A percentile compares a stretch with the other conserved stretches of the same genome.
phyloP scores from a whole-genome alignment of 2,113 vertebrate species.

The Pituophis catenifer region DNA sequence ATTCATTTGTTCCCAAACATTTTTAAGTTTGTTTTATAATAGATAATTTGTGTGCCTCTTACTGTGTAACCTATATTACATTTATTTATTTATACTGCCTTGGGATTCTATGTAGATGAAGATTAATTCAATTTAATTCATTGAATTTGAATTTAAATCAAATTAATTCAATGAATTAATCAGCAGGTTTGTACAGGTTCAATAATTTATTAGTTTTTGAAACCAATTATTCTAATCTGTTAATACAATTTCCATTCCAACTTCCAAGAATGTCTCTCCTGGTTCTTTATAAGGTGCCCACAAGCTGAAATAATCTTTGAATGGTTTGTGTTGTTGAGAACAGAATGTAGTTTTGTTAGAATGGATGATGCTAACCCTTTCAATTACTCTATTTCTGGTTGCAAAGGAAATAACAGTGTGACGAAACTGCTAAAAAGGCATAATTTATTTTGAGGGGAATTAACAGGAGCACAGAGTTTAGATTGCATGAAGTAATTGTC shows the following conservation, averaged over 20 bases:
- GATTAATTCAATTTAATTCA: background rate
- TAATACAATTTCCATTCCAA: background rate
- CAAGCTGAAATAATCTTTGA: background rate
- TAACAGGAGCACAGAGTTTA: background rate
- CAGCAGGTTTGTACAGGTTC: background rate
- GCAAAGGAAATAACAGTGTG: background rate
- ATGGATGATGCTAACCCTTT: background rate
- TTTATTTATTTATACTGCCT: background rate
- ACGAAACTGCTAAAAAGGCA: background rate
- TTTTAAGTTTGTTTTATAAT: background rate
- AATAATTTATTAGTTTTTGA: background rate
- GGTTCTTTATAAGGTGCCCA: background rate
- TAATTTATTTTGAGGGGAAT: background rate
- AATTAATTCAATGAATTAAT: background rate
- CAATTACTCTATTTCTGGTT: background rate
- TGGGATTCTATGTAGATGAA: background rate
- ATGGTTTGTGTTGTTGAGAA: background rate
- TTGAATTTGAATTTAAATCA: background rate
- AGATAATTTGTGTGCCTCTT: background rate
- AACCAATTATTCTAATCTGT: background rate
- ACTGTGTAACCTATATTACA: background rate
- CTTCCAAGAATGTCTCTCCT: background rate
- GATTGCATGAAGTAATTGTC: background rate
- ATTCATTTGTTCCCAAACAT: background rate
- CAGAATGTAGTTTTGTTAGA: background rate